Evolutionary conservation across 2,797 vertebrate species (phyloP), one percentile per base, ranked within the genome.

Genomic region (Phoebastria nigripes): DNA sequence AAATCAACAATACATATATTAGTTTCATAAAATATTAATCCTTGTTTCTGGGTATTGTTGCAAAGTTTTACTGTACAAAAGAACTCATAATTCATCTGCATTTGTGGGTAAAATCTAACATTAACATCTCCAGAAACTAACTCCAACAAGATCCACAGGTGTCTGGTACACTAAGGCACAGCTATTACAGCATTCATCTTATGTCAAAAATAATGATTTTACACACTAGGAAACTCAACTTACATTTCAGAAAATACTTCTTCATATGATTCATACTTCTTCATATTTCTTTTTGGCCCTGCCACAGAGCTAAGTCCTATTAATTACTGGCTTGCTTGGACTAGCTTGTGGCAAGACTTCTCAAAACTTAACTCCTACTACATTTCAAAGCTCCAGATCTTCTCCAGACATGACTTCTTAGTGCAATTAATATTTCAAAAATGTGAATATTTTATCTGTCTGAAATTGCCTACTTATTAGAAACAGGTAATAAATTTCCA

Each of bases 331-430:
- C 67, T 80, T 84, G 87, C 83, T 52, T 93, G 78, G 80, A 87
- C 67, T 67, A 94, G 78, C 85, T 82, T 87, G 26, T 8, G 4
- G 59, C 81, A 95, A 96, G 58, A 85, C 47, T 72, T 81, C 83
- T 93, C 87, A 77, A 89, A 82, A 80, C 70, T 96, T 85, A 95
- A 87, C 84, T 97, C 86, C 67, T 41, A 77, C 41, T 90, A 47
- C 29, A 55, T 63, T 92, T 82, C 42, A 86, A 92, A 95, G 55
- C 42, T 76, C 78, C 12, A 0, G 46, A 54, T 62, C 91, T 90
- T 72, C 42, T 69, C 37, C 54, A 92, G 81, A 46, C 11, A 29
- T 55, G 2, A 69, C 63, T 89, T 89, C 69, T 91, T 65, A 72
- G 62, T 72, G 74, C 66, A 82, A 87, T 93, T 87, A 91, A n/a